These are phyloP conservation scores for Cygnus atratus DNA, from an alignment of 2,113 vertebrate genomes.

Conservation along the genomic window DNA sequence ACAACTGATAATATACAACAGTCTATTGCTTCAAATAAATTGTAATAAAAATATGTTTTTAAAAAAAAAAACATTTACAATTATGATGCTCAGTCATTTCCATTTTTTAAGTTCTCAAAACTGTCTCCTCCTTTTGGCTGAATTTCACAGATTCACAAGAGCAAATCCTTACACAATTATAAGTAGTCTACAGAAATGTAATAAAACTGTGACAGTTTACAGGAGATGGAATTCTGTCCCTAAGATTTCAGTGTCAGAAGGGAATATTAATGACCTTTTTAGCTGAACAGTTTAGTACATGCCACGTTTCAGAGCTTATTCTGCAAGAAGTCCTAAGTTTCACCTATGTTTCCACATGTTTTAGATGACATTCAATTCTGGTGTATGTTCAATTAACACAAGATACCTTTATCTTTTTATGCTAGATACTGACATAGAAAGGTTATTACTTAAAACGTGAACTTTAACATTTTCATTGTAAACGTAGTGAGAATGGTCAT, in stretches of 20 bases:
- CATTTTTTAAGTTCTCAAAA: not conserved
- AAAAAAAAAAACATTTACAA: not conserved
- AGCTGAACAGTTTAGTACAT: not conserved
- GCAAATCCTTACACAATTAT: not conserved
- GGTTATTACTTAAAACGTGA: not conserved
- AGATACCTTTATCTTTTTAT: not conserved
- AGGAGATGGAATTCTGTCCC: not conserved
- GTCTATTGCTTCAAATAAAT: slow-evolving; percentile 51
- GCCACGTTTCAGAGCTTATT: not conserved
- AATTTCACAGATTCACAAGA: not conserved
- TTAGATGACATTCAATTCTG: not conserved
- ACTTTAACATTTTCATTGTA: not conserved
- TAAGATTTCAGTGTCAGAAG: not conserved
- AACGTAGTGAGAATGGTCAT: not conserved
- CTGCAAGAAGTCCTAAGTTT: not conserved
- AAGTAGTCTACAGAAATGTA: not conserved
- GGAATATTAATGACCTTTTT: not conserved
- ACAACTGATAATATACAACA: slow-evolving; percentile 35
- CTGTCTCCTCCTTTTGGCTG: not conserved
- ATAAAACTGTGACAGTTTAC: not conserved
- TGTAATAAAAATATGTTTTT: slow-evolving; percentile 56
- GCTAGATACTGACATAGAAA: not conserved
- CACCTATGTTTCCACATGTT: not conserved
- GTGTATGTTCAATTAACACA: not conserved
- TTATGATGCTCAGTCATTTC: not conserved